Percentiles rank a stretch among this genome's conserved stretches.
Conservation (phyloP, 2,888 invertebrate species). For the Aspidiotus rigidus region DNA sequence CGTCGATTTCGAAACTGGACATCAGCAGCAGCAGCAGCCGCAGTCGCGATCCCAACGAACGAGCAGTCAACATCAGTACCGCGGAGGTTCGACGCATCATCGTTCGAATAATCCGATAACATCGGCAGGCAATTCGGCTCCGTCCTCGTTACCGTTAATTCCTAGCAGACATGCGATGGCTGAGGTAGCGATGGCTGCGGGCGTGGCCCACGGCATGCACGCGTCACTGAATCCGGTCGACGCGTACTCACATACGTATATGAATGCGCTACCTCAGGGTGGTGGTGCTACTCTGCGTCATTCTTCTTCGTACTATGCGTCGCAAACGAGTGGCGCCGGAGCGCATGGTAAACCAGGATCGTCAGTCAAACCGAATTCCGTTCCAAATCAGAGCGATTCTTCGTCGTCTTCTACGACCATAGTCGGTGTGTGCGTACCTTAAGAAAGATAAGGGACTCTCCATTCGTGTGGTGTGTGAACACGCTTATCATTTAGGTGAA, state of each 20-base stretch:
- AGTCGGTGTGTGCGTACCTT: constrained; percentile 3
- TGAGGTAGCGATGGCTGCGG: not conserved
- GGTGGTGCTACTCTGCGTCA: not conserved
- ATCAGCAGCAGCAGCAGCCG: not conserved
- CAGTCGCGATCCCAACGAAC: not conserved
- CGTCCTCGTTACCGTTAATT: constrained; percentile 27
- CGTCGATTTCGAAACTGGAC: not conserved
- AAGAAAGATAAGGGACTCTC: too few species aligned
- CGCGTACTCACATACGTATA: not conserved
- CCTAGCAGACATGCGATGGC: not conserved
- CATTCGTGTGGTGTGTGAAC: too few species aligned
- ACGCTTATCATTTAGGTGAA: too few species aligned
- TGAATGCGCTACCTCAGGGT: not conserved
- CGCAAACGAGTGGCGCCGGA: not conserved
- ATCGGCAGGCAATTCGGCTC: not conserved
- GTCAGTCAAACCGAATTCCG: not conserved
- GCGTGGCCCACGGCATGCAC: not conserved
- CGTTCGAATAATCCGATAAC: not conserved
- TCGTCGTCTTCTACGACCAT: not conserved
- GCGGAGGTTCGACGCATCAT: not conserved
- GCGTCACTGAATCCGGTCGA: not conserved
- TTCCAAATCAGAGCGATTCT: not conserved
- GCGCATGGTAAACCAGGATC: not conserved
- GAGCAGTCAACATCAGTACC: constrained; percentile 4
- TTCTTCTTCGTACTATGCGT: not conserved